Percentiles rank a stretch among this genome's conserved stretches.
Evolutionary conservation across 1,140 invertebrate species (phyloP).

Genomic region (Pachyrhynchus sulphureomaculatus): DNA sequence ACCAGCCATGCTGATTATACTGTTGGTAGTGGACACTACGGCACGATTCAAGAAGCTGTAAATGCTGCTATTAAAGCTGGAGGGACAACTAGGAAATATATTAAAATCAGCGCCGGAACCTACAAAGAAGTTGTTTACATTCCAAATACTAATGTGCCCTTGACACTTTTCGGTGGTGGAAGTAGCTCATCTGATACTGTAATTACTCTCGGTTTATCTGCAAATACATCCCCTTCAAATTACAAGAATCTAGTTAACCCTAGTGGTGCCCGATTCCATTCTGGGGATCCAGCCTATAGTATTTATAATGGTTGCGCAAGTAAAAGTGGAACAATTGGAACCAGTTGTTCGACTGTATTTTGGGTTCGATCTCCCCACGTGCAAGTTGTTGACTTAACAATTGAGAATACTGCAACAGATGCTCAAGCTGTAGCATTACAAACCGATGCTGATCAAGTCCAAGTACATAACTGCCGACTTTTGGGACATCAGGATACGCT

Average conservation of each 20-base stretch:
- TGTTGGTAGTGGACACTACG: constrained; percentile 10
- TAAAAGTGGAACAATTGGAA: constrained; percentile 10
- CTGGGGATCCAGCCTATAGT: constrained; percentile 13
- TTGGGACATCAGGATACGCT: constrained; percentile 15
- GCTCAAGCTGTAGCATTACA: constrained; percentile 11
- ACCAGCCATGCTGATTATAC: constrained; percentile 5
- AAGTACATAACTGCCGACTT: background rate
- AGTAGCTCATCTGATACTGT: constrained; percentile 5
- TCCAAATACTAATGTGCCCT: constrained; percentile 7
- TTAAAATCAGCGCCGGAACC: constrained; percentile 9
- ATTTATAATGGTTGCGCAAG: constrained; percentile 7
- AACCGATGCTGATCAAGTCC: constrained; percentile 1
- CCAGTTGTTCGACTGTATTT: constrained; percentile 8
- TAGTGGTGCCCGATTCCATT: background rate
- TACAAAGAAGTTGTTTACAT: constrained; percentile 13
- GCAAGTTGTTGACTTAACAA: background rate
- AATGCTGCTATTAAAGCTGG: constrained; percentile 22
- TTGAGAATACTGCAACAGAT: constrained; percentile 1
- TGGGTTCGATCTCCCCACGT: background rate
- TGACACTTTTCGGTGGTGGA: constrained; percentile 14
- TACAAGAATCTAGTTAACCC: constrained; percentile 10
- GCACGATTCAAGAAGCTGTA: constrained; percentile 18
- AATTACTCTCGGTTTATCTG: constrained; percentile 1
- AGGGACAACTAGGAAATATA: constrained; percentile 16
- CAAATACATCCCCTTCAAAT: background rate